These are phyloP conservation scores for Drosophila subpulchrella DNA, from an alignment of 1,140 invertebrate species.

Conservation along the genomic window DNA sequence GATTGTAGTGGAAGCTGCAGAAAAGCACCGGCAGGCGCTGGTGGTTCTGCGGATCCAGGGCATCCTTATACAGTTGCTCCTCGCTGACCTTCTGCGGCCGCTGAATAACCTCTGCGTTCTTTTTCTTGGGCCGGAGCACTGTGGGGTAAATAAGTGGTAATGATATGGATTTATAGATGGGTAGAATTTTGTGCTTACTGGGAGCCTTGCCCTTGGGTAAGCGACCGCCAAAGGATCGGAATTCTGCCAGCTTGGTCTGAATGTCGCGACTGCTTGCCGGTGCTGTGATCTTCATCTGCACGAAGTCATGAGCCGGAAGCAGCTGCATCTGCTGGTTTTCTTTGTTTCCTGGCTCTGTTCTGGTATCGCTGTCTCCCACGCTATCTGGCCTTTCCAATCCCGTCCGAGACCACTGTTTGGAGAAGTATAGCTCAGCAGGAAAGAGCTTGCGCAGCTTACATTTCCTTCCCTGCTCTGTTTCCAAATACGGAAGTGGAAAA, in stretches of 20 bases:
- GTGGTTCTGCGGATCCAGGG: slow-evolving; percentile 94
- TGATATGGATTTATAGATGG: background rate
- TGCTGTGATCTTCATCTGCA: slow-evolving; percentile 88
- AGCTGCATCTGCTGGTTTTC: slow-evolving; percentile 53
- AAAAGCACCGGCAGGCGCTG: slow-evolving; percentile 95
- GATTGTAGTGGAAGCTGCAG: slow-evolving; percentile 92
- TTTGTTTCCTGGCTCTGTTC: slow-evolving; percentile 38
- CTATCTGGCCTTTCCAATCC: slow-evolving; percentile 61
- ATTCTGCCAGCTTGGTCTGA: slow-evolving; percentile 92
- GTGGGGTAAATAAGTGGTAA: background rate
- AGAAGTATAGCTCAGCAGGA: slow-evolving; percentile 92
- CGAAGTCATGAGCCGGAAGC: slow-evolving; percentile 89
- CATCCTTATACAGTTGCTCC: slow-evolving; percentile 87
- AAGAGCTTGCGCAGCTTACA: slow-evolving; percentile 92
- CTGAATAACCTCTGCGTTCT: slow-evolving; percentile 44
- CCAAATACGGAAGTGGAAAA: slow-evolving; percentile 94
- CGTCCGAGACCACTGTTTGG: slow-evolving; percentile 85
- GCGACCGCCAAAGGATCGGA: slow-evolving; percentile 93
- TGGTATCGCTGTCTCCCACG: slow-evolving; percentile 18
- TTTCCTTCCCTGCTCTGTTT: slow-evolving; percentile 92
- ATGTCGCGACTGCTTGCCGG: slow-evolving; percentile 88
- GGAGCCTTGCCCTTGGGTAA: slow-evolving; percentile 84
- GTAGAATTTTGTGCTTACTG: slow-evolving; percentile 38
- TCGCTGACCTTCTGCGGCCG: slow-evolving; percentile 70
- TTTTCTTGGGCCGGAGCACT: slow-evolving; percentile 66